A percentile compares a stretch with the other conserved stretches of the same genome.
These are phyloP conservation scores for Ceyx erithaca DNA, from an alignment of 2,797 vertebrate genomes.

Conservation along the genomic window DNA sequence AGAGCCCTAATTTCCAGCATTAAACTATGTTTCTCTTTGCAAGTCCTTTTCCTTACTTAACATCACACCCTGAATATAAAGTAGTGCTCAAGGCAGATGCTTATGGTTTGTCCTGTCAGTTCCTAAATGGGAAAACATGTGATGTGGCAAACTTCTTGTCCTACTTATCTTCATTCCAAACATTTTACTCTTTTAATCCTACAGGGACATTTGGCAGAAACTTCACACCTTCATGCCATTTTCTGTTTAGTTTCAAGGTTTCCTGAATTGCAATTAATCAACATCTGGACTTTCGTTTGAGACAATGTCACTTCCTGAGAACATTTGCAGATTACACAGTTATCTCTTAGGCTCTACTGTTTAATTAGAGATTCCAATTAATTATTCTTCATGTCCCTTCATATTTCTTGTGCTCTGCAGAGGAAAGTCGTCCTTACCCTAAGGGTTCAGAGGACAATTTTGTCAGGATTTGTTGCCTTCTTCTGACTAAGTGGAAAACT, in stretches of 20 bases:
- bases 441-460: neutral
- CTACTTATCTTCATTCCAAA: conserved; percentile 63
- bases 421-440: neutral
- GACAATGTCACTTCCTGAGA: conserved; percentile 52
- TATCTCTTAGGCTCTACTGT: neutral
- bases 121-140: conserved; percentile 63
- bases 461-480: neutral
- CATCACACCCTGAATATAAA: conserved; percentile 52
- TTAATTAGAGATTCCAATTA: conserved; percentile 49
- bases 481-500: neutral
- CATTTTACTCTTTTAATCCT: conserved; percentile 24
- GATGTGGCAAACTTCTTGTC: conserved; percentile 48
- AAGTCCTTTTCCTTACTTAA: conserved; percentile 18
- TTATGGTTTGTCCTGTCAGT: conserved; percentile 55
- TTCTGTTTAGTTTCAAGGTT: conserved; percentile 56
- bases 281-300: conserved; percentile 50
- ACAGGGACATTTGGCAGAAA: conserved; percentile 26
- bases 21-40: neutral
- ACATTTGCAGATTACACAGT: conserved; percentile 24
- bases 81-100: conserved; percentile 46
- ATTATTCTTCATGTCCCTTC: conserved; percentile 4
- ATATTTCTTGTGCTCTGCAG: conserved; percentile 12
- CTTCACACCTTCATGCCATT: conserved; percentile 48
- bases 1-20: conserved; percentile 9
- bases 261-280: conserved; percentile 48